Evolutionary conservation across 2,888 invertebrate genomes (phyloP).

Genomic region (Caenorhabditis imperialis): DNA sequence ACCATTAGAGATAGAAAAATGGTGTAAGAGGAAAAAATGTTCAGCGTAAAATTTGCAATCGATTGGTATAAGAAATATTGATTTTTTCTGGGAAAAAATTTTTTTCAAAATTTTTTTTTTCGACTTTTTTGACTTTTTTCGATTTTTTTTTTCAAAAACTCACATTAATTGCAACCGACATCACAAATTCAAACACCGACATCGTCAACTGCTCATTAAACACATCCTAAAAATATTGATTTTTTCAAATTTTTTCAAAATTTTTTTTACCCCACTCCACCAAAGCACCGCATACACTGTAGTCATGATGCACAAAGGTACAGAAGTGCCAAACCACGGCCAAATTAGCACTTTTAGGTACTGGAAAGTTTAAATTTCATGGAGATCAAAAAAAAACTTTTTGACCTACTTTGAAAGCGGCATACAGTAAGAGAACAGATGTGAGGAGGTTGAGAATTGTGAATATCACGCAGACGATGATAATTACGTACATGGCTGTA

Average conservation of each 20-base stretch:
- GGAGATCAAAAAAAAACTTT: not conserved
- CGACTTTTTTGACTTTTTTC: not conserved
- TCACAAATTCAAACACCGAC: conserved; percentile 75
- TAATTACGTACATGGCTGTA: conserved; percentile 75
- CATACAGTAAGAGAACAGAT: conserved; percentile 69
- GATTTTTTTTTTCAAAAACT: conserved; percentile 12
- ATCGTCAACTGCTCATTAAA: conserved; percentile 76
- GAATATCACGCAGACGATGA: conserved; percentile 70
- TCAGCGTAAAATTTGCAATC: no score
- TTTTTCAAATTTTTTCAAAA: not conserved
- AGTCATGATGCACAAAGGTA: conserved; percentile 67
- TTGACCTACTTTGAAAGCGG: conserved; percentile 63
- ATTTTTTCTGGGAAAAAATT: no score
- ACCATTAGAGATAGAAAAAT: no score
- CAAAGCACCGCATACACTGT: conserved; percentile 75
- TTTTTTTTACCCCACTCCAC: conserved; percentile 71
- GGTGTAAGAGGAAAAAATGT: no score
- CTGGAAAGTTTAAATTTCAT: conserved; percentile 50
- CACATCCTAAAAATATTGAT: conserved; percentile 61
- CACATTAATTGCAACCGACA: conserved; percentile 70
- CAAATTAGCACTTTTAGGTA: conserved; percentile 65
- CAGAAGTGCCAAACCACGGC: conserved; percentile 73
- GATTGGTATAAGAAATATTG: no score
- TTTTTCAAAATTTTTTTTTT: no score
- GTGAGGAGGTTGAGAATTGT: conserved; percentile 69